These are phyloP conservation scores for Crax fasciolata DNA, from an alignment of 2,797 vertebrate species.

Conservation along the genomic window DNA sequence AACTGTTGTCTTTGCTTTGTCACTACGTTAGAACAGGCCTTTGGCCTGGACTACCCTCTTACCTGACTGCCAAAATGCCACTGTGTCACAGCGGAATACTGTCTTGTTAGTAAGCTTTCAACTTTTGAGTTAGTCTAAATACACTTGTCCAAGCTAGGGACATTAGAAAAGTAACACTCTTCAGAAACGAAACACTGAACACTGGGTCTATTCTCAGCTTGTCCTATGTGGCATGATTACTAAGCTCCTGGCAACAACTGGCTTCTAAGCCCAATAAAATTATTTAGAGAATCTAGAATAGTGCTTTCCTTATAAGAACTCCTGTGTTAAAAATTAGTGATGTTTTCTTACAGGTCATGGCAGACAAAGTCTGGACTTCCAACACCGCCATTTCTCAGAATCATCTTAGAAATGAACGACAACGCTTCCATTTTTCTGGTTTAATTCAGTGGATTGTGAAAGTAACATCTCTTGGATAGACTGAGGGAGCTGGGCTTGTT, in stretches of 20 bases:
- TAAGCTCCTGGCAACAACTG: background rate
- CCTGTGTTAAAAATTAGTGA: background rate
- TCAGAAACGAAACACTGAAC: background rate
- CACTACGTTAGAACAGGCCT: background rate
- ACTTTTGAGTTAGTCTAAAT: background rate
- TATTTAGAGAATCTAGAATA: background rate
- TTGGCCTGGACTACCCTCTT: background rate
- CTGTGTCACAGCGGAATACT: background rate
- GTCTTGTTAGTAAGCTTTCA: background rate
- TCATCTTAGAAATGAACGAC: background rate
- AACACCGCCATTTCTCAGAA: background rate
- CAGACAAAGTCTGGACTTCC: background rate
- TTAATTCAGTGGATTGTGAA: background rate
- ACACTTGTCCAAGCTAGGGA: background rate
- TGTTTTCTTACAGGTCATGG: background rate
- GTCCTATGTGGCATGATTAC: background rate
- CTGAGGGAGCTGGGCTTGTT: no score
- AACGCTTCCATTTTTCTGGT: background rate
- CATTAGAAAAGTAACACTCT: background rate
- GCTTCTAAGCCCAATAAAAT: background rate
- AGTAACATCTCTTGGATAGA: background rate
- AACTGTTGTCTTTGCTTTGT: background rate
- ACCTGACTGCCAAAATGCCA: background rate
- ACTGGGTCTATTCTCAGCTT: background rate
- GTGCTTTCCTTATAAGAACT: background rate